These are phyloP conservation scores for Euzophera pinguis DNA, from an alignment of 2,888 invertebrate genomes.

Conservation along the genomic window DNA sequence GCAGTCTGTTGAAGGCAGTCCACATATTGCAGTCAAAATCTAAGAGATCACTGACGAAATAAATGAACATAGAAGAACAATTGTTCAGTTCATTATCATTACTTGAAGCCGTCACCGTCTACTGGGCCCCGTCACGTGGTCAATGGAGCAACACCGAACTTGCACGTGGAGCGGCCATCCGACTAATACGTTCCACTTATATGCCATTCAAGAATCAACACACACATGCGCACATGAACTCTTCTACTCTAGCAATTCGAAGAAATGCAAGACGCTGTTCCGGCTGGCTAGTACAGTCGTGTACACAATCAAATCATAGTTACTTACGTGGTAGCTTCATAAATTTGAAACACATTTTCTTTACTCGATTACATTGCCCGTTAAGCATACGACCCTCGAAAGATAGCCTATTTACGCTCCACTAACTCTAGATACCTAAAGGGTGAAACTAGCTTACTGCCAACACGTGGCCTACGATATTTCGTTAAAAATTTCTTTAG, in stretches of 20 bases:
- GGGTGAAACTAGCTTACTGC: too few relatives aligned
- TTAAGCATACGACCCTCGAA: too few relatives aligned
- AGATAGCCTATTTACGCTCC: too few relatives aligned
- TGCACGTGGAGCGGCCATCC: conserved; percentile 36
- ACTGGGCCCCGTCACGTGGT: conserved; percentile 39
- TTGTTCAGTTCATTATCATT: background rate
- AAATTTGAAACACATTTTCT: background rate
- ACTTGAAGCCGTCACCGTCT: conserved; percentile 34
- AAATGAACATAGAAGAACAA: conserved; percentile 1
- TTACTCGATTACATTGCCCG: too few relatives aligned
- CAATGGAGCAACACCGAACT: conserved; percentile 53
- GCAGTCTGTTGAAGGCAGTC: too few relatives aligned
- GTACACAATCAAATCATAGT: background rate
- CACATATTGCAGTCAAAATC: background rate
- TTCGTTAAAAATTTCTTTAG: too few relatives aligned
- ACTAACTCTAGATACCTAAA: too few relatives aligned
- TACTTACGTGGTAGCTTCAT: background rate
- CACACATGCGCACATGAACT: background rate
- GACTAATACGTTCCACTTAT: conserved; percentile 4
- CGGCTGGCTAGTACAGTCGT: background rate
- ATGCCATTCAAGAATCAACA: conserved; percentile 9
- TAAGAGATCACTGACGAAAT: background rate
- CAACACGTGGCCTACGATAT: too few relatives aligned
- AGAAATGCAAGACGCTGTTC: background rate
- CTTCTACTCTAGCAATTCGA: background rate